Conservation (phyloP, 2,888 invertebrate genomes). For the Polydrusus cervinus region DNA sequence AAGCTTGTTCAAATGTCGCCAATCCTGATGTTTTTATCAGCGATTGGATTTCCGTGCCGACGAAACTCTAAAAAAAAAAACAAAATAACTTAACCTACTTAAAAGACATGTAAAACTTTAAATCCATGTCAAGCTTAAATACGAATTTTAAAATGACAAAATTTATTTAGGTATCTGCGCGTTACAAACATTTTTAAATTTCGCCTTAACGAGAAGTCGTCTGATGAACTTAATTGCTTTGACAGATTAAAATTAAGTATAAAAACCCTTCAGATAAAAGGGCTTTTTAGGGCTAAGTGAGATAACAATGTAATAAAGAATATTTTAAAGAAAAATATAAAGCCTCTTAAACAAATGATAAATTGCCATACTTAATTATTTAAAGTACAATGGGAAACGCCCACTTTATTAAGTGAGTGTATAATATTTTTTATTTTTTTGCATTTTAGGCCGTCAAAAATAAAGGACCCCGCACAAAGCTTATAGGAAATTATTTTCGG, state of each 20-base stretch:
- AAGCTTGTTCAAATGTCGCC: too few relatives aligned
- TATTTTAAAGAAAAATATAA: neutral
- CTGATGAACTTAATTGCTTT: neutral
- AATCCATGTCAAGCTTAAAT: neutral
- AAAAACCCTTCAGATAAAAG: constrained; percentile 6
- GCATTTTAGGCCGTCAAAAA: too few relatives aligned
- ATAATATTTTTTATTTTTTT: too few relatives aligned
- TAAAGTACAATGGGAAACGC: too few relatives aligned
- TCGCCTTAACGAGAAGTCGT: neutral
- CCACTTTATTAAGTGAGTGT: too few relatives aligned
- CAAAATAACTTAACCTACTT: neutral
- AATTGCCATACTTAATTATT: too few relatives aligned
- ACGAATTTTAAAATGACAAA: neutral
- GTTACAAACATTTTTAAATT: neutral
- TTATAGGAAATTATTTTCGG: too few relatives aligned
- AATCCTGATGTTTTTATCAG: too few relatives aligned
- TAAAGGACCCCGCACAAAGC: too few relatives aligned
- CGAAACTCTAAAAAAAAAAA: neutral
- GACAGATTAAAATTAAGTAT: constrained; percentile 8
- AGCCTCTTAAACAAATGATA: neutral
- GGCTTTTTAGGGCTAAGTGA: neutral
- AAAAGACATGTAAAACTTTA: neutral
- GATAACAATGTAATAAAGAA: constrained; percentile 4
- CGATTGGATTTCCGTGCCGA: too few relatives aligned
- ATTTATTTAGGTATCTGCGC: neutral